These are phyloP conservation scores for Oegoconia quadripuncta DNA, from an alignment of 2,888 invertebrate species.

Conservation along the genomic window DNA sequence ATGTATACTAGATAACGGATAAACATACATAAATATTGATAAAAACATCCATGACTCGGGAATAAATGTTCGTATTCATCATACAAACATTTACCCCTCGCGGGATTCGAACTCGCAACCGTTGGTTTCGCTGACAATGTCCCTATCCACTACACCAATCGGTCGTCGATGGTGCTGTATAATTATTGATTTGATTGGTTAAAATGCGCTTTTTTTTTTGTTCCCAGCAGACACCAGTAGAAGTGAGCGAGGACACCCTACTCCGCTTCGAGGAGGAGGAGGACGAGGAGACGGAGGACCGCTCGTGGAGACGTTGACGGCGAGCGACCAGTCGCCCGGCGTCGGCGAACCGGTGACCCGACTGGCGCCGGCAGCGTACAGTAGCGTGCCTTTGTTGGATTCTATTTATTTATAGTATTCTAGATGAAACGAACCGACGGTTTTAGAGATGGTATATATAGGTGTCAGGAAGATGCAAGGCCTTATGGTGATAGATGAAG, in stretches of 20 bases:
- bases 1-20: no score
- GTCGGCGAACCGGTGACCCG: not conserved
- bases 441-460: not conserved
- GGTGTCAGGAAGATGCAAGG: no score
- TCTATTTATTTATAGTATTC: no score
- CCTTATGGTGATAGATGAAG: no score
- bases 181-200: not conserved
- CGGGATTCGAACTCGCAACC: no score
- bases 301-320: slow-evolving; percentile 94
- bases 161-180: not conserved
- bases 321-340: slow-evolving; percentile 15
- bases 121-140: no score
- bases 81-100: no score
- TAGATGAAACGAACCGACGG: not conserved
- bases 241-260: slow-evolving; percentile 79
- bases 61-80: no score
- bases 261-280: slow-evolving; percentile 96
- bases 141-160: not conserved
- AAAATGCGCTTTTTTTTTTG: not conserved
- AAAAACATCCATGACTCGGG: no score
- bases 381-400: not conserved
- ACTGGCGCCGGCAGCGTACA: no score
- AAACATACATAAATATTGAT: no score
- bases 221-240: slow-evolving; percentile 60
- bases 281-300: slow-evolving; percentile 88